phyloP scores from a whole-genome alignment of 1,140 invertebrate genomes.

The Amphibalanus amphitrite region DNA sequence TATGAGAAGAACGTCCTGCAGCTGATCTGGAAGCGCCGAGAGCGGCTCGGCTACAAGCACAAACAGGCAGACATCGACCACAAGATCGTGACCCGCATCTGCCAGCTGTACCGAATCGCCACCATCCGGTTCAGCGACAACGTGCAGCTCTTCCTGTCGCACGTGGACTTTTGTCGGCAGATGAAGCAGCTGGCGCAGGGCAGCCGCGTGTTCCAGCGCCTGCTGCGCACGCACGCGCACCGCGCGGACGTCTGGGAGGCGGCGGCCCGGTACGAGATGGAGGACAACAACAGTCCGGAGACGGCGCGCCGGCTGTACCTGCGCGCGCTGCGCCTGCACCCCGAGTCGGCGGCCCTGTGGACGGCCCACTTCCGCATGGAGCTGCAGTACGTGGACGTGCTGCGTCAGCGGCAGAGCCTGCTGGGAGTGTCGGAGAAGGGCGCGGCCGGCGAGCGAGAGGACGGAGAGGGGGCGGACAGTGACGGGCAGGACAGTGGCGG shows the following conservation, averaged over 20 bases:
- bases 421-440: neutral
- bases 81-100: constrained; percentile 41
- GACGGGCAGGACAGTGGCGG: neutral
- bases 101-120: constrained; percentile 41
- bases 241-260: constrained; percentile 48
- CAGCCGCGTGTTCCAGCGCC: constrained; percentile 1
- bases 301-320: constrained; percentile 44
- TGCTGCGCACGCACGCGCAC: neutral
- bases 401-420: neutral
- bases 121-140: constrained; percentile 43
- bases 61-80: constrained; percentile 47
- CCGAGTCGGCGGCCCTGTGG: constrained; percentile 28
- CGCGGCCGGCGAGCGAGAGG: neutral
- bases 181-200: constrained; percentile 24
- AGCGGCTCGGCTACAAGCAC: constrained; percentile 31
- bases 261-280: constrained; percentile 52
- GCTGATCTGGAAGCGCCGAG: constrained; percentile 34
- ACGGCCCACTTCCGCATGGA: neutral
- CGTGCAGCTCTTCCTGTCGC: constrained; percentile 46
- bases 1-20: constrained; percentile 49
- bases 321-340: constrained; percentile 45
- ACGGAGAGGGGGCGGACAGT: neutral
- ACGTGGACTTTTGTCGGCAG: constrained; percentile 49
- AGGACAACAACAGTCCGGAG: constrained; percentile 44
- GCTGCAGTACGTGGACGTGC: neutral